phyloP scores from a whole-genome alignment of 2,888 invertebrate genomes.

The Melieria omissa region DNA sequence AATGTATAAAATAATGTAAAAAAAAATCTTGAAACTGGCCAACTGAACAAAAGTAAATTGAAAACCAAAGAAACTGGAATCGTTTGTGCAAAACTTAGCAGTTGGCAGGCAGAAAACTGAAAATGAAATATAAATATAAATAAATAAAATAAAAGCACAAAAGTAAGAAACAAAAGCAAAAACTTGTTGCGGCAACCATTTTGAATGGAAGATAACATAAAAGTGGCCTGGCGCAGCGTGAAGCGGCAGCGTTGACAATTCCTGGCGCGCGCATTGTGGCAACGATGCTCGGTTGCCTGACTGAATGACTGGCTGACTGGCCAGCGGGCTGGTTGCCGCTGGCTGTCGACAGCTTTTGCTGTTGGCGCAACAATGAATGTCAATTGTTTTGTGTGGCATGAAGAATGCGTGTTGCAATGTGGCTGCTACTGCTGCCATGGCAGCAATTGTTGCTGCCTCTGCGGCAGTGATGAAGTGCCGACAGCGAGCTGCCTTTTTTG shows the following conservation, averaged over 20 bases:
- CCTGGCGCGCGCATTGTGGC: too few species aligned
- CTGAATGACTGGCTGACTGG: background rate
- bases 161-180: background rate
- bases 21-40: too few species aligned
- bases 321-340: slow-evolving; percentile 14
- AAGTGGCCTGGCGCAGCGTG: slow-evolving; percentile 10
- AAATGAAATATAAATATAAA: too few species aligned
- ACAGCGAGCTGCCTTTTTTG: slow-evolving; percentile 22
- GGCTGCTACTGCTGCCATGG: slow-evolving; percentile 36
- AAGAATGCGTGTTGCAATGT: slow-evolving; percentile 56
- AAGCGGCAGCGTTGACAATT: too few species aligned
- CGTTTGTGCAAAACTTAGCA: too few species aligned
- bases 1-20: too few species aligned
- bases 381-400: slow-evolving; percentile 46
- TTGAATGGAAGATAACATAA: slow-evolving; percentile 26
- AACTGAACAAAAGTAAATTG: too few species aligned
- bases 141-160: too few species aligned
- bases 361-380: slow-evolving; percentile 14
- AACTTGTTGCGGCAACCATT: slow-evolving; percentile 27
- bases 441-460: slow-evolving; percentile 30
- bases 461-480: slow-evolving; percentile 9
- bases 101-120: too few species aligned
- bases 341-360: slow-evolving; percentile 18
- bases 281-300: background rate
- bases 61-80: too few species aligned